Evolutionary conservation across 2,797 vertebrate genomes (phyloP), one percentile per base, ranked within the genome.

Genomic region (Takifugu rubripes): DNA sequence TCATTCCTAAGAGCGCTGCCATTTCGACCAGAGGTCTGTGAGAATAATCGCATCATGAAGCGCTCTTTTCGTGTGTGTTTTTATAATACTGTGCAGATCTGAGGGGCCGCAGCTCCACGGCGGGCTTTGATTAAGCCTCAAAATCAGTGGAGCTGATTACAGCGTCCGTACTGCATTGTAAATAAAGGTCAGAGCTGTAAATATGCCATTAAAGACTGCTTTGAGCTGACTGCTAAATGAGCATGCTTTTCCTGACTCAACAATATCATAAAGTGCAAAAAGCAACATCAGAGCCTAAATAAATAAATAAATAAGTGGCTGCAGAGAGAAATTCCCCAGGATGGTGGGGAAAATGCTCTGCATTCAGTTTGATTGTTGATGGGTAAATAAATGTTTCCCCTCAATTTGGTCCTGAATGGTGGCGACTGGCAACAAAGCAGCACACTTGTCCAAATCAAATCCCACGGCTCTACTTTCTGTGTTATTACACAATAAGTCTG

Each of bases 401-500:
- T 78, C 81, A 76, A 88, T 87, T 86, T 82, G 76, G 53, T 69
- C 79, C 66, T 85, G 72, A 87, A 87, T 76, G 60, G 66, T 24
- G 31, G 50, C 69, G 71, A 78, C 70, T 64, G 78, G 72, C 64
- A 54, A 73, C 77, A 86, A 84, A 81, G 82, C 80, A 65, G 56
- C 75, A 45, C 60, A 26, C 72, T 82, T 46, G 29, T 77, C 81
- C 77, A 85, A 86, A 88, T 78, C 76, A 80, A 87, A 86, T 84
- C 84, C 83, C 74, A 66, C 43, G 68, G 70, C 75, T 77, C 76
- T 63, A 77, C 75, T 85, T 84, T 79, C 78, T 47, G 78, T 73
- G 29, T 72, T 82, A 86, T 83, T 82, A 81, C 82, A 88, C 83
- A 89, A 88, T 85, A 87, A 84, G 74, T 75, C 67, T 14, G 67